Percentiles rank a stretch among this genome's conserved stretches.
Conservation (phyloP, 1,140 invertebrate species). For the Fopius arisanus region DNA sequence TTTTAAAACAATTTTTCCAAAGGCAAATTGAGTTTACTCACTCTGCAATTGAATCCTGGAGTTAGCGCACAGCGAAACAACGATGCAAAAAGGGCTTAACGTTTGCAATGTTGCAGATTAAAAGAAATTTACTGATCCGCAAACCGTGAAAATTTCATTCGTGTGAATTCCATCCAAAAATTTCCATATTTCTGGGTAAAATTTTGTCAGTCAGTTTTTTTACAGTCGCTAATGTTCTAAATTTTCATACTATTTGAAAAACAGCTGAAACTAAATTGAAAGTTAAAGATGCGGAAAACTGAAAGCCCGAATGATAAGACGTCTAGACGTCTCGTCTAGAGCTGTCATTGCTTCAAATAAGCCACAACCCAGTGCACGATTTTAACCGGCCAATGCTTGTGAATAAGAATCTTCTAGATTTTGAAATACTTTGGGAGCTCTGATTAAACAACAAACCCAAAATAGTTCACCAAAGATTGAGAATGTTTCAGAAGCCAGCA, state of each 20-base stretch:
- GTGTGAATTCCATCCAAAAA: background rate
- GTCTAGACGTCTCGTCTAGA: too few species aligned
- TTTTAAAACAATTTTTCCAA: constrained; percentile 9
- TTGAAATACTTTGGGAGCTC: background rate
- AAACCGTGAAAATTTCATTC: background rate
- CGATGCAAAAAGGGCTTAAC: constrained; percentile 20
- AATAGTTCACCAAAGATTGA: constrained; percentile 34
- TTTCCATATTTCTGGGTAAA: background rate
- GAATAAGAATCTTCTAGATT: background rate
- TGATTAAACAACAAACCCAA: background rate
- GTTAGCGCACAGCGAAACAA: constrained; percentile 24
- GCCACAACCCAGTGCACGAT: background rate
- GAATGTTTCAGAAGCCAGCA: constrained; percentile 43
- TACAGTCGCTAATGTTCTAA: background rate
- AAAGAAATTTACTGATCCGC: background rate
- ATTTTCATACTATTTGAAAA: background rate
- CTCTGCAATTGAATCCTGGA: background rate
- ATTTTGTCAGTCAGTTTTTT: background rate
- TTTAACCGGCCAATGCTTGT: background rate
- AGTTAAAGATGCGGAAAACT: background rate
- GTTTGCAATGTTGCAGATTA: background rate
- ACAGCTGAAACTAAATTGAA: background rate
- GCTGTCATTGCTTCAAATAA: background rate
- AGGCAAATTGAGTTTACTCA: constrained; percentile 32
- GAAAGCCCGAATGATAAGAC: too few species aligned